Conservation (phyloP, 2,888 invertebrate species). For the Sympetrum striolatum region DNA sequence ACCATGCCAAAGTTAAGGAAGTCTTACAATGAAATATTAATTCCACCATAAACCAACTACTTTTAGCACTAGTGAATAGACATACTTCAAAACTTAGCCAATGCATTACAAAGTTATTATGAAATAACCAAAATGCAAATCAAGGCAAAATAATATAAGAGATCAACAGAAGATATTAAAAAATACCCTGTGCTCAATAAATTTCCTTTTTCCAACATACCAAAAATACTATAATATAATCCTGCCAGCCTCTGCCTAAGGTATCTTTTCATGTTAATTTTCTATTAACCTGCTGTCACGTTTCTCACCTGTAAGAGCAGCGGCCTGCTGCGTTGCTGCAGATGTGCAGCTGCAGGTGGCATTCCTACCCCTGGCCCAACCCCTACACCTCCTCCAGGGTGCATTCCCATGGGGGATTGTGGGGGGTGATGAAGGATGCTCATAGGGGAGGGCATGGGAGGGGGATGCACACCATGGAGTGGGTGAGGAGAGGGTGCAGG, state of each 20-base stretch:
- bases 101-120: constrained; percentile 23
- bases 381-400: constrained; percentile 30
- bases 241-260: background rate
- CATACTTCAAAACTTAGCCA: constrained; percentile 26
- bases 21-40: background rate
- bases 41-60: constrained; percentile 34
- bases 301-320: constrained; percentile 82
- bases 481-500: constrained; percentile 48
- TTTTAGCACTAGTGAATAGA: constrained; percentile 27
- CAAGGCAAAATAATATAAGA: background rate
- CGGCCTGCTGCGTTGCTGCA: constrained; percentile 72
- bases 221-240: background rate
- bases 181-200: constrained; percentile 32
- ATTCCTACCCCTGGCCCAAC: constrained; percentile 48
- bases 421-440: background rate
- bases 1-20: constrained; percentile 33
- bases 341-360: constrained; percentile 50
- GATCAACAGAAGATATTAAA: constrained; percentile 3
- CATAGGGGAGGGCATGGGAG: constrained; percentile 5
- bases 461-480: constrained; percentile 46
- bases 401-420: constrained; percentile 5
- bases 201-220: background rate
- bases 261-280: background rate
- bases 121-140: constrained; percentile 29
- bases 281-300: background rate